These are phyloP conservation scores for Enteromius viviparus DNA, from an alignment of 2,797 vertebrate genomes.

Conservation along the genomic window DNA sequence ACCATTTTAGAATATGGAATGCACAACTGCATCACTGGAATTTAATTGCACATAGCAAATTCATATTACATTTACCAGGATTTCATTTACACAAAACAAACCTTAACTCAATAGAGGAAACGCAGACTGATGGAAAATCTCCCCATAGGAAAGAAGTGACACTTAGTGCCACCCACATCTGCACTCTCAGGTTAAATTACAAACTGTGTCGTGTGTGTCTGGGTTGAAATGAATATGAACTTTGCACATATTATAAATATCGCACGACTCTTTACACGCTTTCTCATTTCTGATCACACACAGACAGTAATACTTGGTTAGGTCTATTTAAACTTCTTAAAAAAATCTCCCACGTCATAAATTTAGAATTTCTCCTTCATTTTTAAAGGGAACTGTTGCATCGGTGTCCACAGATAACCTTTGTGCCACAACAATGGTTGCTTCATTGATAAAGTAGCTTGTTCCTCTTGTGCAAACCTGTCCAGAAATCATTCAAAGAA, in stretches of 20 bases:
- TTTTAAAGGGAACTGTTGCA: neutral
- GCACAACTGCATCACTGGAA: neutral
- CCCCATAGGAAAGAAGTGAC: constrained; percentile 88
- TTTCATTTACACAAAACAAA: constrained; percentile 49
- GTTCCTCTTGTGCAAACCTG: constrained; percentile 35
- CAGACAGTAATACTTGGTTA: constrained; percentile 42
- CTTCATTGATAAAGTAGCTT: constrained; percentile 34
- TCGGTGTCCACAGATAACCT: neutral
- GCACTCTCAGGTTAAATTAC: constrained; percentile 75
- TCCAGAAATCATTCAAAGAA: neutral
- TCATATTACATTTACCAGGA: constrained; percentile 53
- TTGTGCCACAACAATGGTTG: neutral
- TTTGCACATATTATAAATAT: neutral
- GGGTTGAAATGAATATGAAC: neutral
- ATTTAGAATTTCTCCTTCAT: neutral
- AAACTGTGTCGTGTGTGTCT: constrained; percentile 29
- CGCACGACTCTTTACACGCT: neutral
- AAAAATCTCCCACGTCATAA: neutral
- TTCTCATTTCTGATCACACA: neutral
- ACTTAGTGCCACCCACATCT: constrained; percentile 86
- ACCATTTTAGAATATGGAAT: constrained; percentile 10
- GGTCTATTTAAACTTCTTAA: neutral
- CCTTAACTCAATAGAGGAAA: constrained; percentile 70
- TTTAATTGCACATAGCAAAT: constrained; percentile 7
- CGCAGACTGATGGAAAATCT: constrained; percentile 91